These are phyloP conservation scores for Physeter macrocephalus DNA, from an alignment of 2,113 vertebrate genomes.

Conservation along the genomic window DNA sequence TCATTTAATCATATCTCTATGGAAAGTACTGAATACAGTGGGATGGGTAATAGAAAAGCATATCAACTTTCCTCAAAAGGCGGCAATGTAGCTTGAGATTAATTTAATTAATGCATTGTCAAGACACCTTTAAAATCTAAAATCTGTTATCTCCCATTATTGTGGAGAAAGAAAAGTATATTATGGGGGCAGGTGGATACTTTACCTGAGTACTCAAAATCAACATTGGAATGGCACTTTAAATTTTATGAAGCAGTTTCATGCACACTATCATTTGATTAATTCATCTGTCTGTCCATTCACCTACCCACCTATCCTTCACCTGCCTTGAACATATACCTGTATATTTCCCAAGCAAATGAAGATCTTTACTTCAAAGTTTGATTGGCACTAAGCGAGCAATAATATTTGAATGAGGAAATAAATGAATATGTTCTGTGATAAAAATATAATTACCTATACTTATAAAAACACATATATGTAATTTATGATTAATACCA, in stretches of 20 bases:
- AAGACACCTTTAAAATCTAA: not conserved
- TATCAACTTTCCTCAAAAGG: not conserved
- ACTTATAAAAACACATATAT: not conserved
- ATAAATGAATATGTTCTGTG: not conserved
- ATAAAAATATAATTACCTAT: not conserved
- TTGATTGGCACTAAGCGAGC: not conserved
- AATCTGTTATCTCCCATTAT: not conserved
- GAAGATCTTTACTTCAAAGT: not conserved
- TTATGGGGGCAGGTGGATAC: not conserved
- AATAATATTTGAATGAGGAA: slow-evolving; percentile 4
- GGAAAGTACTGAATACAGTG: not conserved
- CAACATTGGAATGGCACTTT: not conserved
- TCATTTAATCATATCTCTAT: not conserved
- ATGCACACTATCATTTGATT: not conserved
- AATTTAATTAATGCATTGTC: not conserved
- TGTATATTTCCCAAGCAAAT: not conserved
- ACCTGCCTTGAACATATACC: not conserved
- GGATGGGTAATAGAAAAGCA: not conserved
- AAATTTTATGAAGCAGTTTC: not conserved
- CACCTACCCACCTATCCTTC: not conserved
- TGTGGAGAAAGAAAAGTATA: not conserved
- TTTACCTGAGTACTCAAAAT: not conserved
- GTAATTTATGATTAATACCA: not conserved
- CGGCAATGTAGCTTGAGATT: not conserved
- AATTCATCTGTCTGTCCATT: not conserved